Conservation (phyloP, 2,797 vertebrate genomes). For the Salarias fasciatus region DNA sequence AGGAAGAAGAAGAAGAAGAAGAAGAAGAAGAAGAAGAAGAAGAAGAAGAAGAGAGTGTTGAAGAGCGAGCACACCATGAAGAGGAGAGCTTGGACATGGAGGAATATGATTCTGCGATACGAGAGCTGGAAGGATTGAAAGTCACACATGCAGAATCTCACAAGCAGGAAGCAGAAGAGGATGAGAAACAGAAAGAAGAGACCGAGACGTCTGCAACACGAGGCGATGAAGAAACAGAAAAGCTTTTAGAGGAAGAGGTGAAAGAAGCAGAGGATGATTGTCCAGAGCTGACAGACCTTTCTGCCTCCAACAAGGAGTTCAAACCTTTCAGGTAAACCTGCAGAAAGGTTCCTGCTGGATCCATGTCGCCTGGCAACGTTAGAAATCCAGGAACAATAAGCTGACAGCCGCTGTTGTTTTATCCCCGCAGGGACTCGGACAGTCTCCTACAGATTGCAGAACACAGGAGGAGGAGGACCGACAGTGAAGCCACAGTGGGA, state of each 20-base stretch:
- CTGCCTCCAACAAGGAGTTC: conserved; percentile 81
- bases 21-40: conserved; percentile 49
- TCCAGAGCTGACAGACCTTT: conserved; percentile 79
- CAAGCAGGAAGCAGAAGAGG: conserved; percentile 10
- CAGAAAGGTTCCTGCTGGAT: too few species aligned
- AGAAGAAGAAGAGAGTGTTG: conserved; percentile 35
- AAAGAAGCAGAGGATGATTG: conserved; percentile 74
- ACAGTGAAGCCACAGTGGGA: conserved; percentile 84
- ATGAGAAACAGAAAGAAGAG: conserved; percentile 33
- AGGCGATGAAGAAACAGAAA: conserved; percentile 38
- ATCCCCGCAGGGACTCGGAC: conserved; percentile 83
- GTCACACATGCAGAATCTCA: conserved; percentile 48
- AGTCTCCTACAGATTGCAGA: conserved; percentile 73
- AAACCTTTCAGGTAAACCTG: conserved; percentile 82
- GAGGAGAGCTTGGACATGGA: conserved; percentile 74
- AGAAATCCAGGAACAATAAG: too few species aligned
- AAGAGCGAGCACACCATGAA: conserved; percentile 42
- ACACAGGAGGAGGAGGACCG: conserved; percentile 86
- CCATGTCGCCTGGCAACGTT: too few species aligned
- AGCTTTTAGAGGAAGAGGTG: conserved; percentile 52
- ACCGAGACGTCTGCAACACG: conserved; percentile 11
- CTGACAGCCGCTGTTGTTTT: background rate
- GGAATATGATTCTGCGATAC: conserved; percentile 82
- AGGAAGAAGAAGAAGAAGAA: conserved; percentile 31
- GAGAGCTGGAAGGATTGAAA: conserved; percentile 81